Percentiles rank a stretch among this genome's conserved stretches.
phyloP scores from a whole-genome alignment of 1,140 invertebrate species.

The Prorops nasuta region DNA sequence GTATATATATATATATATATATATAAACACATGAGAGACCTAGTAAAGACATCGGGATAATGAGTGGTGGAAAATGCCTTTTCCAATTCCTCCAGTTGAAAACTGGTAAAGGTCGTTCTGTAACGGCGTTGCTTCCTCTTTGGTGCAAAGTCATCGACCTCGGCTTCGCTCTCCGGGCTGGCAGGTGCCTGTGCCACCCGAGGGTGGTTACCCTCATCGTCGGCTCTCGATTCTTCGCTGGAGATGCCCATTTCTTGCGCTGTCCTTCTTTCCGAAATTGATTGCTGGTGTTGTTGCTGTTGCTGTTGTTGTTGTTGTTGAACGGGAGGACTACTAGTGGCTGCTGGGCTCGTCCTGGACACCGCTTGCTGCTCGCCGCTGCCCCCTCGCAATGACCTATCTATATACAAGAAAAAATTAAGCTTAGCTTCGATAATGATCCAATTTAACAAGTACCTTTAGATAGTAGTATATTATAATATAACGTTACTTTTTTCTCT shows the following conservation, averaged over 20 bases:
- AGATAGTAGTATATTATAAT: no score
- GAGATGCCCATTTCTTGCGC: constrained; percentile 48
- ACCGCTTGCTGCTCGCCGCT: constrained; percentile 45
- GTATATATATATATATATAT: no score
- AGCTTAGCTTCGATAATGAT: no score
- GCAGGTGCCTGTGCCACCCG: constrained; percentile 50
- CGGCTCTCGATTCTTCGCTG: constrained; percentile 44
- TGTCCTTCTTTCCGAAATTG: constrained; percentile 15
- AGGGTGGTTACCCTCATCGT: constrained; percentile 46
- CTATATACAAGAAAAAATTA: constrained; percentile 22
- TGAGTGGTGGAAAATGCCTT: constrained; percentile 96
- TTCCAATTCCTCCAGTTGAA: constrained; percentile 94
- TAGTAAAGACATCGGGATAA: constrained; percentile 97
- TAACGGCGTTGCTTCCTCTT: constrained; percentile 91
- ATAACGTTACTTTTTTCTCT: no score
- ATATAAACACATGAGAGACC: no score
- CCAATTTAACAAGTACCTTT: no score
- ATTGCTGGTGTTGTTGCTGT: constrained; percentile 21
- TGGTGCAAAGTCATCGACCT: constrained; percentile 77
- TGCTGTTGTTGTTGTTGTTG: constrained; percentile 12
- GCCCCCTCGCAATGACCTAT: constrained; percentile 34
- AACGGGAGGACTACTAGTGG: background rate
- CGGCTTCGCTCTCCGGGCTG: constrained; percentile 71
- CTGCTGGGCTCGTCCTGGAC: constrained; percentile 48
- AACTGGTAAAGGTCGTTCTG: constrained; percentile 92